Base-by-base conservation (phyloP, 1,140 invertebrate genomes). In the Rhopalosiphum maidis region DNA sequence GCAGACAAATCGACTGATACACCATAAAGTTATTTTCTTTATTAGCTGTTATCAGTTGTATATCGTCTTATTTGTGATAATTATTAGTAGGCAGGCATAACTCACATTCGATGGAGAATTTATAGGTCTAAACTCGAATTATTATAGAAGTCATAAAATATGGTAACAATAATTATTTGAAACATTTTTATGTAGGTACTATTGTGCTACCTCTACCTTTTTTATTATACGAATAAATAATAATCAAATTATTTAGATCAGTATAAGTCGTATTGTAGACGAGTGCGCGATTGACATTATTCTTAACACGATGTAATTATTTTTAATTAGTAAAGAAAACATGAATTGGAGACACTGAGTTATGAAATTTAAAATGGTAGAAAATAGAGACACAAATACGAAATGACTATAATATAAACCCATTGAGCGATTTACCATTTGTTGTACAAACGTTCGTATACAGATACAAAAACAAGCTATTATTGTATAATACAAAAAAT, bases 391-490 rank as follows among this genome's bases (percentile, higher is more conserved):
- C 86, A n/a, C 37, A 37, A 35, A 35, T 48, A 48, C 21, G 30
- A 87, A 87, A 30, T 48, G 46, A 89, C 35, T 55, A 37, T 25
- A 89, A 37, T 54, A 55, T 37, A 55, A 89, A 41, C 51, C 22
- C 88, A 89, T 89, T 89, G 88, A 89, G 88, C 88, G 88, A 55
- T 89, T 89, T 89, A 37, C 48, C n/a, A 89, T 89, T 54, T 37
- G 51, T 55, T 37, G 35, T 68, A 90, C 23, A 41, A 60, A 90
- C 30, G 37, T 90, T 90, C 54, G 54, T 90, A 90, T 68, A 90
- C 54, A 60, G 25, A 68, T 43, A 55, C 9, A 55, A 60, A 90
- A 90, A 90, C 54, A 90, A 90, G 54, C 88, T 60, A 68, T 43
- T 90, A 41, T 68, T 90, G 54, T 90, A 90, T 90, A 90, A 68